Percentiles rank a stretch among this genome's conserved stretches.
phyloP scores from a whole-genome alignment of 2,797 vertebrate genomes.

The Trachurus trachurus region DNA sequence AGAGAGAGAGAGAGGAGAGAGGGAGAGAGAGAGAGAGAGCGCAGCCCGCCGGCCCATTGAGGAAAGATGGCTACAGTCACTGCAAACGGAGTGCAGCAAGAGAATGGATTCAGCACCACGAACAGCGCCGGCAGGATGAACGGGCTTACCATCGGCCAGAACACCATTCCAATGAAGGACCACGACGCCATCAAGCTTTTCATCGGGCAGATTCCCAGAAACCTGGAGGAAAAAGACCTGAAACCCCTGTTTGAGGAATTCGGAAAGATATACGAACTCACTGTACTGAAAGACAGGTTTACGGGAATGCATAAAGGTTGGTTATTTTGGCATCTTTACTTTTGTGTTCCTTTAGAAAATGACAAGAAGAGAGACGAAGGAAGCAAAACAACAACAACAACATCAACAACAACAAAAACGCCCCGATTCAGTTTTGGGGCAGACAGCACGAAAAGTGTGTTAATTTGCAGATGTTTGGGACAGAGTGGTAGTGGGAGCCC shows the following conservation, averaged over 20 bases:
- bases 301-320: slow-evolving; percentile 99
- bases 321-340: slow-evolving; percentile 63
- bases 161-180: slow-evolving; percentile 98
- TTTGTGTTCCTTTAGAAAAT: slow-evolving; percentile 25
- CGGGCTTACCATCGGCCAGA: slow-evolving; percentile 90
- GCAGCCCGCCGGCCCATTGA: slow-evolving; percentile 86
- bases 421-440: slow-evolving; percentile 42
- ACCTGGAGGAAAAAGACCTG: slow-evolving; percentile 98
- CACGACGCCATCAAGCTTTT: slow-evolving; percentile 99
- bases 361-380: not conserved
- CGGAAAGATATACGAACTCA: slow-evolving; percentile 99
- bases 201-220: slow-evolving; percentile 98
- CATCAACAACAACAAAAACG: not conserved
- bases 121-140: slow-evolving; percentile 94
- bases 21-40: slow-evolving; percentile 81
- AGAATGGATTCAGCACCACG: slow-evolving; percentile 94
- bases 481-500: slow-evolving; percentile 57
- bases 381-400: not conserved
- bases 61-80: slow-evolving; percentile 95
- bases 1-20: slow-evolving; percentile 67
- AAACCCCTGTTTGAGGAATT: slow-evolving; percentile 99
- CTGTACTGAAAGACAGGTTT: slow-evolving; percentile 99
- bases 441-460: slow-evolving; percentile 63
- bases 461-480: slow-evolving; percentile 72
- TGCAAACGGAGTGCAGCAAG: slow-evolving; percentile 92